Base-by-base conservation (phyloP, 2,113 vertebrate species). In the Pedionomus torquatus region DNA sequence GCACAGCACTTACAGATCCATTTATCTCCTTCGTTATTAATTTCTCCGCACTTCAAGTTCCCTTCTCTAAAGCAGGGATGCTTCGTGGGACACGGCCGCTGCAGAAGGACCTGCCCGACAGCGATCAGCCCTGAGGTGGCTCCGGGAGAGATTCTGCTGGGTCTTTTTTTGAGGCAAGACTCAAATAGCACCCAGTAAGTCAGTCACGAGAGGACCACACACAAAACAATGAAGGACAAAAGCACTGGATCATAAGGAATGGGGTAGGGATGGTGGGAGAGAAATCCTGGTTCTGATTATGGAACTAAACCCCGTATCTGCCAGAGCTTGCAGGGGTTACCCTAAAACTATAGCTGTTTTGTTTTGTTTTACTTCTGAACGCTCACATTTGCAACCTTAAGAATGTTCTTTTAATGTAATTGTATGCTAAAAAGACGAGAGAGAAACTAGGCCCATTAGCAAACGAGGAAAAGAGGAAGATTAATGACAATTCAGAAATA, bases 401-500 rank as follows among this genome's bases (percentile, higher is more conserved):
- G 49, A 72, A 51, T 39, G 9, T 17, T 72, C 66, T 49, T 37
- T 44, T 51, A 87, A 54, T 54, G 23, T 28, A 66, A 77, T 74
- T 97, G 93, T 33, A 20, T 43, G 83, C 79, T 82, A 61, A 91
- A 54, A 74, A 92, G 83, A 69, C 2, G 26, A 52, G 2, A 13
- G 85, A 87, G 92, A 89, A 96, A 97, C 64, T 57, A 72, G 91
- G 81, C 81, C 95, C 91, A 89, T 94, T 95, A 95, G 81, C 30
- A 96, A 91, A 95, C 91, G 93, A 95, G 93, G 89, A 49, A 85
- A 89, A 83, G 65, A 72, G 76, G 68, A 80, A 93, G 92, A 97
- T 93, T 96, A 96, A 95, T 91, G 81, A 48, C 91, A 94, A 95
- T 74, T 97, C 96, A 95, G 83, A 93, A 96, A 96, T 95, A 97